Conservation (phyloP, 2,113 vertebrate species). For the Ornithorhynchus anatinus region DNA sequence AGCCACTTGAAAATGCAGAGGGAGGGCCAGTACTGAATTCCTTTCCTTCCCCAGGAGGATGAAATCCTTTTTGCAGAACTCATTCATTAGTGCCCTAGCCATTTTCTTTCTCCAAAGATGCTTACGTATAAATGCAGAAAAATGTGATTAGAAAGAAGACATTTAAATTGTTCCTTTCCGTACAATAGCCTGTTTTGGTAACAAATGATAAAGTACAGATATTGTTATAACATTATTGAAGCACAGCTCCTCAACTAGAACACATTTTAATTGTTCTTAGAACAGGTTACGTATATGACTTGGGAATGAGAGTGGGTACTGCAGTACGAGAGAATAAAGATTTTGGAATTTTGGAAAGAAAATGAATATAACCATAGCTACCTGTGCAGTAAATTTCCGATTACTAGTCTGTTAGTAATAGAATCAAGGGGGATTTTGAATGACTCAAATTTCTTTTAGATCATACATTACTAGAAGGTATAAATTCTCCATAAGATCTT, state of each 20-base stretch:
- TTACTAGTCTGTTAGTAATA: background rate
- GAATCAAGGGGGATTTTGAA: background rate
- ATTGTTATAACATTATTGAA: too few species aligned
- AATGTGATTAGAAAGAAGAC: background rate
- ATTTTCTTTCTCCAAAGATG: background rate
- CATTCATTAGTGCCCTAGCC: background rate
- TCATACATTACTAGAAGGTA: background rate
- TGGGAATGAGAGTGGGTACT: conserved; percentile 10
- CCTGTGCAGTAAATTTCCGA: background rate
- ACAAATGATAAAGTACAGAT: background rate
- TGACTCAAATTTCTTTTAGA: background rate
- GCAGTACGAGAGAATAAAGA: background rate
- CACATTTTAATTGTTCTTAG: background rate
- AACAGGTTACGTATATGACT: background rate
- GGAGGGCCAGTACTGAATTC: background rate
- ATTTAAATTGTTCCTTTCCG: conserved; percentile 12
- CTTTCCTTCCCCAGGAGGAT: background rate
- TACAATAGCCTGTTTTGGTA: conserved; percentile 7
- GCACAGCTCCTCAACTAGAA: background rate
- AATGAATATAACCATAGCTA: background rate
- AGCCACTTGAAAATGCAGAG: background rate
- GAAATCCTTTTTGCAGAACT: background rate
- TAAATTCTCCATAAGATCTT: background rate
- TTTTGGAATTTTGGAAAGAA: background rate
- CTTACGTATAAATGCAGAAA: background rate